A percentile compares a stretch with the other conserved stretches of the same genome.
phyloP scores from a whole-genome alignment of 2,797 vertebrate genomes.

The Acipenser ruthenus region DNA sequence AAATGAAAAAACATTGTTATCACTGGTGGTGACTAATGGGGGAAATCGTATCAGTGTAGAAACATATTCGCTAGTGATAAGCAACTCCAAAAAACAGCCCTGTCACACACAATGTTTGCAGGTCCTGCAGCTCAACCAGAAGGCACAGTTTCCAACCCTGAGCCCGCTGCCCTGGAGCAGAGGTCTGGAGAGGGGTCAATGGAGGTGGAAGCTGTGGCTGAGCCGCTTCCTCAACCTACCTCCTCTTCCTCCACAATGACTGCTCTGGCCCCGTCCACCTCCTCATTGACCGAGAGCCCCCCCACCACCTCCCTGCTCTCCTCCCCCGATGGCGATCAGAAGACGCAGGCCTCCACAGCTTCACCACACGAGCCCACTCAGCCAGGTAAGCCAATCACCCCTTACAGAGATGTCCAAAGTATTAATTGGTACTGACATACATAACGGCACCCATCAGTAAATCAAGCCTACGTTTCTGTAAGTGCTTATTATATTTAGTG shows the following conservation, averaged over 20 bases:
- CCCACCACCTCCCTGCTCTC: constrained; percentile 57
- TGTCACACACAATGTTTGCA: constrained; percentile 25
- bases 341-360: constrained; percentile 46
- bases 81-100: too few relatives aligned
- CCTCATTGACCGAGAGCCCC: constrained; percentile 62
- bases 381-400: constrained; percentile 47
- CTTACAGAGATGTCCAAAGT: too few relatives aligned
- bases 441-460: too few relatives aligned
- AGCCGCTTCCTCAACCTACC: constrained; percentile 50
- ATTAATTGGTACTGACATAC: too few relatives aligned
- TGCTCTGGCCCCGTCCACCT: constrained; percentile 60
- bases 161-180: constrained; percentile 48
- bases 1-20: too few relatives aligned
- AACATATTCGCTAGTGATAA: too few relatives aligned
- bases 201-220: constrained; percentile 52
- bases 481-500: too few relatives aligned
- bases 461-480: too few relatives aligned
- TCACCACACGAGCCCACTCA: constrained; percentile 43
- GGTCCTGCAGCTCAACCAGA: constrained; percentile 68
- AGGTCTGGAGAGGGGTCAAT: constrained; percentile 44
- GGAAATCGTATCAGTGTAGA: too few relatives aligned
- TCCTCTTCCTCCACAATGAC: constrained; percentile 63
- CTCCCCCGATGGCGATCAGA: constrained; percentile 67
- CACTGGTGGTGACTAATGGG: too few relatives aligned
- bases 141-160: constrained; percentile 40